Evolutionary conservation across 2,113 vertebrate genomes (phyloP), one percentile per base, ranked within the genome.

Genomic region (Sminthopsis crassicaudata): DNA sequence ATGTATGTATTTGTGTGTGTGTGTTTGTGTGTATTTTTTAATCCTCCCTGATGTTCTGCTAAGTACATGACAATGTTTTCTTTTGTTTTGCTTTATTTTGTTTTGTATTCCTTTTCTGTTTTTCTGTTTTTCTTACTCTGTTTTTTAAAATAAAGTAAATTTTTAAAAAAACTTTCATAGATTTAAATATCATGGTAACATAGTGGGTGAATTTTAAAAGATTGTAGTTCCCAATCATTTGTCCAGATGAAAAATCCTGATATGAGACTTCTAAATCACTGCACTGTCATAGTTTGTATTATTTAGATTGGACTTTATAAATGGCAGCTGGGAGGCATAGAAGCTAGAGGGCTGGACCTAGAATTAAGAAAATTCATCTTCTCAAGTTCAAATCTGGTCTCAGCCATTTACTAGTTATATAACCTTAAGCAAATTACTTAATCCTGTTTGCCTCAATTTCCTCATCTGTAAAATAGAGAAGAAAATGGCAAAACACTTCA

Each of bases 161-260:
- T 50, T 48, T 50, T 50, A 9, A 50, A 9, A 50, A 50, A 50
- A 50, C 8, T 50, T 60, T 60, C 55, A 76, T 51, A 8, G 1
- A 88, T 27, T 26, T 3, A 25, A 5, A 30, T 50, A 36, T n/a
- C 27, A 93, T 6, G 55, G 50, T 60, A 88, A 90, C 5, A 91
- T 88, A 92, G 46, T 93, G 16, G 26, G 57, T 84, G 30, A 90
- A 55, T 9, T 11, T 89, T 93, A 60, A 91, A 90, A 91, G 53
- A 92, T 48, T 84, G 23, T 27, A 14, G 60, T 36, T 46, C 67
- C 0, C n/a, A 93, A 30, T n/a, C 91, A 67, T 52, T 94, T 90
- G 88, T 27, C 53, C 30, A 93, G 91, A n/a, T 84, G 46, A 89
- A 93, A 93, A 48, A 76, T 90, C 93, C 91, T 94, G 89, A 92